Conservation (phyloP, 2,113 vertebrate species). For the Philantomba maxwellii region DNA sequence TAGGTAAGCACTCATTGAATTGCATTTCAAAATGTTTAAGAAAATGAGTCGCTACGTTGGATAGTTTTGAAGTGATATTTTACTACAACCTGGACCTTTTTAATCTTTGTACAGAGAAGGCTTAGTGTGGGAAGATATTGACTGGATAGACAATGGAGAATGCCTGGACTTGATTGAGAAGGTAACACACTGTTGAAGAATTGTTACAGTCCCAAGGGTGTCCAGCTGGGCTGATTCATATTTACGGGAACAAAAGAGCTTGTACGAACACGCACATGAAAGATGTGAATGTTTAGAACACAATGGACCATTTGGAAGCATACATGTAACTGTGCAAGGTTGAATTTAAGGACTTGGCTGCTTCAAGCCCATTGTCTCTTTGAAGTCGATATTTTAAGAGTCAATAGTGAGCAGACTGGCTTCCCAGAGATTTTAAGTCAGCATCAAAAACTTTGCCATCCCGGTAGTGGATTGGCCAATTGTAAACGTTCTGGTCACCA, state of each 20-base stretch:
- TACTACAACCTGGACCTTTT: not conserved
- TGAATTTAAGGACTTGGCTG: conserved; percentile 53
- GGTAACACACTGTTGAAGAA: conserved; percentile 76
- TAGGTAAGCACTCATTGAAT: conserved; percentile 80
- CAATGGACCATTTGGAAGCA: conserved; percentile 47
- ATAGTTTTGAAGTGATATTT: not conserved
- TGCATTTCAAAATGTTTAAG: not conserved
- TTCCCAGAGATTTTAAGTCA: not conserved
- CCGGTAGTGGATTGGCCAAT: rapidly evolving
- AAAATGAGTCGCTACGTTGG: not conserved
- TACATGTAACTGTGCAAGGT: not conserved
- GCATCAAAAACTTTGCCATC: not conserved
- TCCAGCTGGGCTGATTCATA: conserved; percentile 49
- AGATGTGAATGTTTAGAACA: conserved; percentile 48
- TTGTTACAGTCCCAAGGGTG: not conserved
- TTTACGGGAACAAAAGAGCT: conserved; percentile 40
- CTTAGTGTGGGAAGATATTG: conserved; percentile 92
- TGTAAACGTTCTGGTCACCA: not conserved
- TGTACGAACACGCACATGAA: conserved; percentile 56
- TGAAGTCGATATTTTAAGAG: not conserved
- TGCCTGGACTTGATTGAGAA: conserved; percentile 98
- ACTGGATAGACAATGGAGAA: conserved; percentile 98
- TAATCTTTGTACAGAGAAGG: conserved; percentile 86
- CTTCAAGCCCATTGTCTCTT: conserved; percentile 34
- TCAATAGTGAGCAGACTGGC: not conserved